Evolutionary conservation across 2,113 vertebrate species (phyloP), one percentile per base, ranked within the genome.

Genomic region (Carettochelys insculpta): DNA sequence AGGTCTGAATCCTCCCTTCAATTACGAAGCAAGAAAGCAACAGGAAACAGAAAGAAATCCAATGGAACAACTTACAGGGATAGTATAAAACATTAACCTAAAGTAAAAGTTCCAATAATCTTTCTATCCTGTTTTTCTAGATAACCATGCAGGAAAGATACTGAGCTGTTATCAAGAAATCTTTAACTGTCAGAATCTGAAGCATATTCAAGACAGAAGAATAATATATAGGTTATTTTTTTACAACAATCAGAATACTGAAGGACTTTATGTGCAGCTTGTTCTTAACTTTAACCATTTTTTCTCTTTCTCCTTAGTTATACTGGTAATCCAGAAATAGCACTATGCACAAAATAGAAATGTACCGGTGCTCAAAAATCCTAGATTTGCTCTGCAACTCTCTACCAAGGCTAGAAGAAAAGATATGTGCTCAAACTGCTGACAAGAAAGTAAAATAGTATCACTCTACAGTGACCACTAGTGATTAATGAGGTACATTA

Each of bases 1-100:
- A 85, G 99, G 99, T 98, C 99, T 99, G 99, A 99, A 99, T 99
- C 99, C 99, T 99, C 99, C 99, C 99, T 99, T 99, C 98, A 98
- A 98, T 97, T 97, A 98, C 97, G 99, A 98, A 99, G 98, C 98
- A 97, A 98, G 98, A 98, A 97, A 98, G 98, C 98, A 98, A 98
- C 98, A 98, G 98, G 98, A 99, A 98, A 99, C 97, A 99, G 98
- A 99, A 97, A 99, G 98, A 99, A 97, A 99, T 98, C 98, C 98
- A 98, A 98, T 99, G 98, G 98, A 98, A 99, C 97, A 98, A 97
- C 97, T 98, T 97, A 98, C 95, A 98, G 96, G 96, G 90, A 50
- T 1, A 97, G 95, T 96, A 58, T 83, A 95, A 38, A 90, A 96
- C 98, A 98, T 98, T 97, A 97, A 97, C 90, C 94, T 95, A 94